Conservation (phyloP, 2,888 invertebrate genomes). For the Watsonalla cultraria region DNA sequence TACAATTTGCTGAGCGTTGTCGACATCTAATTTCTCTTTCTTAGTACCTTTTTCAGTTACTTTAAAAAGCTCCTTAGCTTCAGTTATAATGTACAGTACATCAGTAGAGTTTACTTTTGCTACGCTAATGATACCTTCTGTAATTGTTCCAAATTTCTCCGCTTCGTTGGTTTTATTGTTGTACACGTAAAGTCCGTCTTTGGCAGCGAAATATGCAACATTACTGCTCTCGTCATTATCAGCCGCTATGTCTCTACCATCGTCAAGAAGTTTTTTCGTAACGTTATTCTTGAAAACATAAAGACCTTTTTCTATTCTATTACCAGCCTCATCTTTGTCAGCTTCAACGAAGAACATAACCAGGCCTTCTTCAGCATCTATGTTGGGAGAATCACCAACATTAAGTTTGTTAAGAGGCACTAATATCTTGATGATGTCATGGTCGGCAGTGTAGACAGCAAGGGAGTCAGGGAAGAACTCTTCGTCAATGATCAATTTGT, state of each 20-base stretch:
- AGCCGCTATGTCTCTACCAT: constrained; percentile 37
- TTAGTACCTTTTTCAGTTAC: constrained; percentile 46
- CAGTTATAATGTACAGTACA: constrained; percentile 45
- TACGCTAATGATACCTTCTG: constrained; percentile 41
- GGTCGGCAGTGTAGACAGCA: constrained; percentile 26
- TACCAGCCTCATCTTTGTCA: constrained; percentile 23
- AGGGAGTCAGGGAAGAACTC: constrained; percentile 29
- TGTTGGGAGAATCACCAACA: constrained; percentile 24
- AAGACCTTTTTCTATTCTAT: constrained; percentile 32
- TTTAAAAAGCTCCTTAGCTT: constrained; percentile 43
- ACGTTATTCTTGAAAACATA: constrained; percentile 24
- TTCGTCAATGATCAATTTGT: constrained; percentile 17
- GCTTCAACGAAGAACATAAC: constrained; percentile 35
- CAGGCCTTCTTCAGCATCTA: constrained; percentile 3
- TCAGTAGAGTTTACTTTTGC: constrained; percentile 40
- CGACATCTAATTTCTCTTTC: constrained; percentile 38
- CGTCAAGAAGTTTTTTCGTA: constrained; percentile 33
- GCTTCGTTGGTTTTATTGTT: constrained; percentile 27
- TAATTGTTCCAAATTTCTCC: constrained; percentile 44
- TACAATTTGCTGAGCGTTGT: constrained; percentile 44
- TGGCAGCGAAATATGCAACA: constrained; percentile 38
- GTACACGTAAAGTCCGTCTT: constrained; percentile 44
- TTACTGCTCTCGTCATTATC: constrained; percentile 27
- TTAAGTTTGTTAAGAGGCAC: constrained; percentile 35
- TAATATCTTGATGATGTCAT: constrained; percentile 36